Conservation (phyloP, 1,140 invertebrate species). For the fruit fly (Drosophila melanogaster) region DNA sequence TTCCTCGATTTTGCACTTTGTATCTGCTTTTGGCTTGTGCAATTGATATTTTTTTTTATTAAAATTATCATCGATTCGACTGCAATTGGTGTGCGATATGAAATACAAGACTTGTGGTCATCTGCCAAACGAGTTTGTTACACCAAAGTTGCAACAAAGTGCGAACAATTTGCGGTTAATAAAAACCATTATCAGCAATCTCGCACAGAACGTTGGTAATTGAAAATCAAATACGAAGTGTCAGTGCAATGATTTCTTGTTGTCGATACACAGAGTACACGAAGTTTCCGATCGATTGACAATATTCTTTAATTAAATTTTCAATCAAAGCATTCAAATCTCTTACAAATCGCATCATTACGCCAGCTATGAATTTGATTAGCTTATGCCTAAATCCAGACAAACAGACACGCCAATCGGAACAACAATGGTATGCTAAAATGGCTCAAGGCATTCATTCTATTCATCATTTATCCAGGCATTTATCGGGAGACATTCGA, state of each 20-base stretch:
- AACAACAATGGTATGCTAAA: slow-evolving; percentile 52
- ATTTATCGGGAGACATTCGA: slow-evolving; percentile 70
- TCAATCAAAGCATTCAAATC: slow-evolving; percentile 36
- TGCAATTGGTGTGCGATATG: slow-evolving; percentile 31
- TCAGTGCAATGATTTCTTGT: not conserved
- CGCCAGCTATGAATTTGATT: slow-evolving; percentile 75
- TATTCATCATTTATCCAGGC: slow-evolving; percentile 79
- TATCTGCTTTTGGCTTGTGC: slow-evolving; percentile 13
- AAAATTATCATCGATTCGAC: slow-evolving; percentile 30
- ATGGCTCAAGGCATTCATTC: slow-evolving; percentile 73
- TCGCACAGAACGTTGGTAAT: slow-evolving; percentile 5
- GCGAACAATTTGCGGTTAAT: slow-evolving; percentile 50
- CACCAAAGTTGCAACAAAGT: slow-evolving; percentile 21
- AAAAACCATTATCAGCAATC: slow-evolving; percentile 27
- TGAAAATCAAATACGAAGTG: slow-evolving; percentile 7
- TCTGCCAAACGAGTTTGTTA: not conserved
- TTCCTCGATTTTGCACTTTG: not conserved
- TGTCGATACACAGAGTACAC: not conserved
- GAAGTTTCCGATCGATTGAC: not conserved
- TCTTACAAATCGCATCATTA: slow-evolving; percentile 56
- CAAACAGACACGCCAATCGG: slow-evolving; percentile 59
- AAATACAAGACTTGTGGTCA: slow-evolving; percentile 22
- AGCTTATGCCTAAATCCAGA: slow-evolving; percentile 76
- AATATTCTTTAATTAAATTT: slow-evolving; percentile 61
- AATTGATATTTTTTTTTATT: slow-evolving; percentile 29